phyloP scores from a whole-genome alignment of 2,797 vertebrate genomes.

The Sciurus vulgaris region DNA sequence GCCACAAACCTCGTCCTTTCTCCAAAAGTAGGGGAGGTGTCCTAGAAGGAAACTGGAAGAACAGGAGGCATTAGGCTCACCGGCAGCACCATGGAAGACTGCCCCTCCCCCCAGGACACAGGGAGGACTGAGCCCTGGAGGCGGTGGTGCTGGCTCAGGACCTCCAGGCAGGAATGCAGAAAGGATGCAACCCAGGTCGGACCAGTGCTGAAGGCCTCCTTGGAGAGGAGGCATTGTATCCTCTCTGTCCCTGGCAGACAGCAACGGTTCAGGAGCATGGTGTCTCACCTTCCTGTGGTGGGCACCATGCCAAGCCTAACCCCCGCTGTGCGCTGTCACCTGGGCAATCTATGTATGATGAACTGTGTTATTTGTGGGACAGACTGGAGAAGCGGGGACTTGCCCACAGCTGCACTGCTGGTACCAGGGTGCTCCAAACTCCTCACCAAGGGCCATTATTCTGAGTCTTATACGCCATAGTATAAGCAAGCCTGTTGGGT shows the following conservation, averaged over 20 bases:
- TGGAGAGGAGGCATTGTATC: neutral
- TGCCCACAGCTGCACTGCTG: neutral
- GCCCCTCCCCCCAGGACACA: neutral
- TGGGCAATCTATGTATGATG: rapidly evolving
- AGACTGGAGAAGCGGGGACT: neutral
- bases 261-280: rapidly evolving
- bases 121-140: neutral
- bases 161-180: too few relatives aligned
- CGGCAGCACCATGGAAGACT: rapidly evolving
- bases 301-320: neutral
- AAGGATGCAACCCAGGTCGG: neutral
- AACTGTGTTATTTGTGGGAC: rapidly evolving
- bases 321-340: neutral
- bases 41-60: slow-evolving; percentile 89
- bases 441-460: neutral
- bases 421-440: neutral
- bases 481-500: neutral
- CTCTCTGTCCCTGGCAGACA: neutral
- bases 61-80: slow-evolving; percentile 25
- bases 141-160: neutral
- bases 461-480: neutral
- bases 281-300: rapidly evolving
- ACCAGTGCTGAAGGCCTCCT: neutral
- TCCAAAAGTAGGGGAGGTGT: slow-evolving; percentile 86
- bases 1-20: slow-evolving; percentile 76